Conservation (phyloP, 2,888 invertebrate genomes). For the Polyommatus iphigenia region DNA sequence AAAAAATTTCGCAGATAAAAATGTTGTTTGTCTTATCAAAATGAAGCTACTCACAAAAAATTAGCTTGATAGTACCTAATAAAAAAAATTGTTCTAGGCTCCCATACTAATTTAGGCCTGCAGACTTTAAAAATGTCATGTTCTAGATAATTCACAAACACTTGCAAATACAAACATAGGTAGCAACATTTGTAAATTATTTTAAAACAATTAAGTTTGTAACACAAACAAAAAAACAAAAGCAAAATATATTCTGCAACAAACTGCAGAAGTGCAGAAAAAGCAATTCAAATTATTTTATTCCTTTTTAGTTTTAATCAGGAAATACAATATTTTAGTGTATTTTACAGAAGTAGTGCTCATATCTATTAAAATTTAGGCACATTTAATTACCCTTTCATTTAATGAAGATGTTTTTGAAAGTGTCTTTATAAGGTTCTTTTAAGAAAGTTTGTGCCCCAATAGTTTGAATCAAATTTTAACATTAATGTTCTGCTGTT, state of each 20-base stretch:
- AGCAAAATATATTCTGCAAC: not conserved
- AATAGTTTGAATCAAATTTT: constrained; percentile 36
- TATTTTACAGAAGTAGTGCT: not conserved
- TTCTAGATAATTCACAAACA: not conserved
- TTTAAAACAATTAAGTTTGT: not conserved
- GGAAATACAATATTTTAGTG: not conserved
- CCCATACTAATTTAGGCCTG: no score
- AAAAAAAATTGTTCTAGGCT: no score
- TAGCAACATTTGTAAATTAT: constrained; percentile 14
- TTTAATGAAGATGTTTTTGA: not conserved
- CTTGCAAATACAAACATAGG: not conserved
- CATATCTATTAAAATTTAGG: not conserved
- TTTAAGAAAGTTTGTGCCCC: constrained; percentile 35
- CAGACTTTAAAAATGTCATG: not conserved
- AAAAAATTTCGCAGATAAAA: no score
- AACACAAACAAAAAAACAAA: not conserved
- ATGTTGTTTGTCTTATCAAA: no score
- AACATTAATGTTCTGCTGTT: constrained; percentile 8
- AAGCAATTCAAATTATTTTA: not conserved
- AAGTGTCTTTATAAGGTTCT: not conserved
- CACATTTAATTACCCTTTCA: not conserved
- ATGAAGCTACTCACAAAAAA: no score
- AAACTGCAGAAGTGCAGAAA: not conserved
- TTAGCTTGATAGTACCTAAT: no score
- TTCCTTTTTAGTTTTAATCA: not conserved